phyloP scores from a whole-genome alignment of 2,888 invertebrate species.

The Ochropleura leucogaster region DNA sequence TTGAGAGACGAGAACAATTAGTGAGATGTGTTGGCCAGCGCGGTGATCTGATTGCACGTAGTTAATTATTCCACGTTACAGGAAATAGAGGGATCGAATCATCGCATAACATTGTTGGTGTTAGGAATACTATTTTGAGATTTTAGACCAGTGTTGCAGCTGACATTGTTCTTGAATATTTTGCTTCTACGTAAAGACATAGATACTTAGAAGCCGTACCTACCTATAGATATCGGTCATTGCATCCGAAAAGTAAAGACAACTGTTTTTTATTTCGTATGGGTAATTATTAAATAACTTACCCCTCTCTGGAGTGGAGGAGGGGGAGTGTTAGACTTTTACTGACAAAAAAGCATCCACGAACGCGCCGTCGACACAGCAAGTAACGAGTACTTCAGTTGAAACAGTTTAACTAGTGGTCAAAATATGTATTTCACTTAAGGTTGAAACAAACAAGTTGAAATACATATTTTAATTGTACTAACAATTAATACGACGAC shows the following conservation, averaged over 20 bases:
- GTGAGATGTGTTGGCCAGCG: constrained; percentile 29
- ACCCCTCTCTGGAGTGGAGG: too few species aligned
- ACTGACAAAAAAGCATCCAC: too few species aligned
- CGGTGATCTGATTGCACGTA: constrained; percentile 28
- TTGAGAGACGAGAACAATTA: constrained; percentile 44
- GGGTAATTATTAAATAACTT: too few species aligned
- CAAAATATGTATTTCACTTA: too few species aligned
- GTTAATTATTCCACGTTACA: constrained; percentile 57
- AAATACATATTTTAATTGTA: too few species aligned
- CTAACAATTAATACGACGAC: too few species aligned
- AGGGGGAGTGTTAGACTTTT: too few species aligned
- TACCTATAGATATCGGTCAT: not conserved
- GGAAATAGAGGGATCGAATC: constrained; percentile 44
- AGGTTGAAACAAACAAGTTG: too few species aligned
- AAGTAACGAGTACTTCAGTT: too few species aligned
- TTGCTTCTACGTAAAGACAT: not conserved
- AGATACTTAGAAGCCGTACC: not conserved
- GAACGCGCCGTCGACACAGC: too few species aligned
- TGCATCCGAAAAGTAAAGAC: not conserved
- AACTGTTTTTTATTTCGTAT: not conserved
- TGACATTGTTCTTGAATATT: not conserved
- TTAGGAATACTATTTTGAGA: not conserved
- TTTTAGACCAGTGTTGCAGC: not conserved
- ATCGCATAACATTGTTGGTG: constrained; percentile 13
- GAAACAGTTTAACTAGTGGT: too few species aligned